Base-by-base conservation (phyloP, 2,113 vertebrate species). In the Columbina picui region DNA sequence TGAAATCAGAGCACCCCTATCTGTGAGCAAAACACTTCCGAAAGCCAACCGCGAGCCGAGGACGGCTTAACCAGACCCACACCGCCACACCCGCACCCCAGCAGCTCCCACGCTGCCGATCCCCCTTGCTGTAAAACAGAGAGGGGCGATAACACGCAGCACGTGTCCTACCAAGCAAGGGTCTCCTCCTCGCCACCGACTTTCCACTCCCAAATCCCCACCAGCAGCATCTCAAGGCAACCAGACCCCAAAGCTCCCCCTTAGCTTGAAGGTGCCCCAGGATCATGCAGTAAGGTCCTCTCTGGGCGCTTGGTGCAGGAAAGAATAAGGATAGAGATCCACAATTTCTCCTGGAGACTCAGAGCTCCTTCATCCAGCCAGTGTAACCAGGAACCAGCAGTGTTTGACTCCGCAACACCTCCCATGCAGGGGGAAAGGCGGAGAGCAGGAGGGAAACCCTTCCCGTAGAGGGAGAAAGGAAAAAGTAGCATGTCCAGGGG, bases 1-100 rank as follows among this genome's bases (percentile, higher is more conserved):
- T 95, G 95, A 96, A 97, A 96, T 97, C 96, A 95, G 94, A 96
- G 94, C 89, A 0, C 89, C 89, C 91, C 95, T 97, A 96, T 97
- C 97, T 96, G 89, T 12, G 82, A 95, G 94, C 96, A 96, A 97
- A 97, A 96, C 92, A 92, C 95, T 89, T 96, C 94, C 78, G 52
- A 91, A 80, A 94, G 61, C 26, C 65, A 95, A 60, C 38, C 50
- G 38, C 11, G 5, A 77, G 69, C 69, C 0, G 21, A 78, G 25
- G 90, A 63, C 4, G 0, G 43, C 34, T 83, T 83, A 59, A 80
- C 75, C 76, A 59, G 85, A 36, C 82, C 75, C 75, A 32, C 1
- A 0, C 59, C 1, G 0, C 77, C 0, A 7, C 39, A 11, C 53
- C 47, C 12, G 0, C 8, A 3, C 67, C 26, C 79, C 12, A 0